Conservation (phyloP, 2,888 invertebrate genomes). For the Callimorpha dominula region DNA sequence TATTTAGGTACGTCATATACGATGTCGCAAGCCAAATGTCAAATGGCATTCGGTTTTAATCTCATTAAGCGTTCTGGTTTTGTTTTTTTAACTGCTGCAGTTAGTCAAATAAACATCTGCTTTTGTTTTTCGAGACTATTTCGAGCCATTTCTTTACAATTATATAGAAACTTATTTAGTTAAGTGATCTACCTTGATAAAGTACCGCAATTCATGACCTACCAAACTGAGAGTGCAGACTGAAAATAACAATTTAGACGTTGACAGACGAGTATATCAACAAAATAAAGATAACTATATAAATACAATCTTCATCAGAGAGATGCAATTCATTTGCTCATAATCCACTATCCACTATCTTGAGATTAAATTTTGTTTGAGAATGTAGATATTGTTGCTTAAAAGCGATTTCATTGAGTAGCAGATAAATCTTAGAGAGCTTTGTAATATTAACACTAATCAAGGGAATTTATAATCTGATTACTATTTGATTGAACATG, state of each 20-base stretch:
- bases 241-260: neutral
- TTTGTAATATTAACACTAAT: neutral
- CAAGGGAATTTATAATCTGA: neutral
- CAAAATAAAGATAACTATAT: neutral
- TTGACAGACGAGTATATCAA: neutral
- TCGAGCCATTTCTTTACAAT: too few relatives aligned
- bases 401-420: neutral
- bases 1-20: too few relatives aligned
- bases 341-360: neutral
- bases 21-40: too few relatives aligned
- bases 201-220: neutral
- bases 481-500: neutral
- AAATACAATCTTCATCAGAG: neutral
- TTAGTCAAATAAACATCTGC: too few relatives aligned
- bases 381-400: neutral
- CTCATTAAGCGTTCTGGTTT: too few relatives aligned
- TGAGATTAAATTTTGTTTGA: neutral
- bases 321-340: neutral
- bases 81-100: too few relatives aligned
- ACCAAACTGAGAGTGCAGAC: neutral
- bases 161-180: too few relatives aligned
- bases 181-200: too few relatives aligned
- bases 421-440: neutral
- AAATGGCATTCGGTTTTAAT: too few relatives aligned
- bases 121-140: too few relatives aligned